Conservation (phyloP, 2,113 vertebrate species). For the Acinonyx jubatus region DNA sequence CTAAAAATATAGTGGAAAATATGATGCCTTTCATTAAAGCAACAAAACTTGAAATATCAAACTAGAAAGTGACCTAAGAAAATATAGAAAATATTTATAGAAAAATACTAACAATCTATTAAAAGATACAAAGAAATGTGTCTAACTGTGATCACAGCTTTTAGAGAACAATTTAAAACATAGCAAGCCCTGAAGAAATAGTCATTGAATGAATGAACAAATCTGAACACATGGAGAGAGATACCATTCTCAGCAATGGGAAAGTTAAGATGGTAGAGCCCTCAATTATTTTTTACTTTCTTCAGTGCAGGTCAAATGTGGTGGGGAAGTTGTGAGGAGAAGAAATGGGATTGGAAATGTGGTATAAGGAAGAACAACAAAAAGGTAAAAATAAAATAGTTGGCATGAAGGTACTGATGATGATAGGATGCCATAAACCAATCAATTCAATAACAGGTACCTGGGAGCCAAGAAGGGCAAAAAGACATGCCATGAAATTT, state of each 20-base stretch:
- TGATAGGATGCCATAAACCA: neutral
- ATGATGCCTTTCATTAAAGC: neutral
- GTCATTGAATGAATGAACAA: neutral
- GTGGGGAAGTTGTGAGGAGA: neutral
- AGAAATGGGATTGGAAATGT: neutral
- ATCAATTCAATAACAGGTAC: neutral
- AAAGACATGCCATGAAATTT: neutral
- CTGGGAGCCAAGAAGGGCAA: neutral
- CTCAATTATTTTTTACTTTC: neutral
- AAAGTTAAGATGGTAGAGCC: neutral
- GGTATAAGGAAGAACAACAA: neutral
- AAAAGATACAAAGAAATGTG: neutral
- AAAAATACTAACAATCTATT: constrained; percentile 1
- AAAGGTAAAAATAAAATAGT: neutral
- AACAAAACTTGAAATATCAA: neutral
- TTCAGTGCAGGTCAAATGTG: neutral
- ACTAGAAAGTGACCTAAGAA: neutral
- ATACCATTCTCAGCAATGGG: neutral
- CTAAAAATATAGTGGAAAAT: neutral
- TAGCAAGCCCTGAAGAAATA: neutral
- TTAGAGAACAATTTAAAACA: neutral
- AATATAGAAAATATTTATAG: neutral
- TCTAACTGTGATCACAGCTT: neutral
- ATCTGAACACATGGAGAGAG: neutral
- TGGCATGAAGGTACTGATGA: neutral